A percentile compares a stretch with the other conserved stretches of the same genome.
phyloP scores from a whole-genome alignment of 1,140 invertebrate species.

The Samia ricini region DNA sequence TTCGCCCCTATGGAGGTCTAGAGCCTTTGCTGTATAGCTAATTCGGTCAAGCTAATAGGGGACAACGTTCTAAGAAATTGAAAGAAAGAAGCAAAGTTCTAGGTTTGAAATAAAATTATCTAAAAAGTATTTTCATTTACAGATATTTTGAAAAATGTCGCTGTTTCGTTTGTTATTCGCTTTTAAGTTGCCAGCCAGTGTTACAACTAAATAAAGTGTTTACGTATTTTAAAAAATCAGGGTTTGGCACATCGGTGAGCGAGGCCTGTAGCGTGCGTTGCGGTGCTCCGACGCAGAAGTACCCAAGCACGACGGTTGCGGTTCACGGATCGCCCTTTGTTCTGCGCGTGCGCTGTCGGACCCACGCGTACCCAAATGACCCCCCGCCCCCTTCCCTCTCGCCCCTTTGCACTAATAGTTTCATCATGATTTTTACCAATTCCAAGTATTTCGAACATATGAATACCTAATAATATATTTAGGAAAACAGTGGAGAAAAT shows the following conservation, averaged over 20 bases:
- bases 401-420: background rate
- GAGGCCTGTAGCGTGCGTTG: too few species aligned
- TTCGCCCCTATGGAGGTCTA: too few species aligned
- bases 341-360: constrained; percentile 53
- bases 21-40: too few species aligned
- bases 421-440: background rate
- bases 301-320: constrained; percentile 65
- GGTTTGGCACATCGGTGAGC: constrained; percentile 26
- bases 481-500: background rate
- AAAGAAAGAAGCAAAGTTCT: too few species aligned
- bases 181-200: too few species aligned
- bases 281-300: constrained; percentile 26
- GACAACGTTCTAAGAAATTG: too few species aligned
- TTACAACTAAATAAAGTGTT: background rate
- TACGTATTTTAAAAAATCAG: constrained; percentile 37
- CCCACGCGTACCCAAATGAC: constrained; percentile 17
- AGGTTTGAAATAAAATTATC: too few species aligned
- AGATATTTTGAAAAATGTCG: too few species aligned
- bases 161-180: too few species aligned
- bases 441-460: background rate
- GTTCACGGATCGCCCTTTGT: constrained; percentile 75
- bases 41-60: too few species aligned
- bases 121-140: too few species aligned
- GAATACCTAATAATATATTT: background rate
- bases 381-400: background rate